Evolutionary conservation across 2,888 invertebrate species (phyloP), one percentile per base, ranked within the genome.

Genomic region (Heliconius ismenius): DNA sequence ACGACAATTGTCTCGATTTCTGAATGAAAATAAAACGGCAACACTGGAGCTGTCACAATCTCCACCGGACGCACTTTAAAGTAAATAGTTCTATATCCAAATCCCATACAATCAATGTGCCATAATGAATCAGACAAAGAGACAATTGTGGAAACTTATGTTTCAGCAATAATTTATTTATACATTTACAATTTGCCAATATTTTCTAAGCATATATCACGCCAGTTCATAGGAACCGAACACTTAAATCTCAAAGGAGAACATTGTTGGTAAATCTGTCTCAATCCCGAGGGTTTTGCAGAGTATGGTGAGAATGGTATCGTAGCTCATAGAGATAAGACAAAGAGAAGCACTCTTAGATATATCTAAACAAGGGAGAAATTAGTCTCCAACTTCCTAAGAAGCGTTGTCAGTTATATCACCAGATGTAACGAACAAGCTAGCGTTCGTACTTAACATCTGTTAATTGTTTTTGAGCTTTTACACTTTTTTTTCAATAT

Each of bases 141-240:
- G 88, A 89, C 89, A 88, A 85, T 84, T 84, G 83, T 83, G 83
- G 76, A 83, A 87, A 86, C 86, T 87, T 87, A 87, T 85, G 85
- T 86, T 86, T 87, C 89, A 89, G 89, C 88, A 89, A 90, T 89
- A 87, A 88, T 91, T 90, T 89, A 90, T 91, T 79, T 92, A 90
- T 91, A 93, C 91, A 93, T 91, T 91, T 92, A 92, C 90, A 90
- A 86, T 87, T 89, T 82, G 87, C 89, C 89, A 87, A 90, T 88
- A 89, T 88, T 89, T 86, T 84, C 86, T 88, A 90, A 91, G 90
- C 89, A 87, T 85, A 87, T 85, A 88, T 90, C 88, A 89, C 87
- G 88, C 87, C 86, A 86, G 86, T 89, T 88, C 86, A 84, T 88
- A 88, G 79, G 63, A 80, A 82, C 78, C 76, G 77, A 49, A 79